A percentile compares a stretch with the other conserved stretches of the same genome.
Conservation (phyloP, 2,888 invertebrate species). For the Orthosia gothica region DNA sequence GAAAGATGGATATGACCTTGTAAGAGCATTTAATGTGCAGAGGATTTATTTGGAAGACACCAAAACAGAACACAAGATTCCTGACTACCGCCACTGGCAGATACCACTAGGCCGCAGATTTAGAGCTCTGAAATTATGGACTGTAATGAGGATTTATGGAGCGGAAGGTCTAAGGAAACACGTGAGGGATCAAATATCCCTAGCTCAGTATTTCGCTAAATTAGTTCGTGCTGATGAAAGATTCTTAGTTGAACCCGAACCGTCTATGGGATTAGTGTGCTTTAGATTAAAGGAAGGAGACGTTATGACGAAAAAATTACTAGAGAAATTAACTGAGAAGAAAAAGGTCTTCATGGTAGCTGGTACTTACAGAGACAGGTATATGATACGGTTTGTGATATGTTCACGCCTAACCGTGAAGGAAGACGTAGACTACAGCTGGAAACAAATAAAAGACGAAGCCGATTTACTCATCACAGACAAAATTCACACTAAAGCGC, state of each 20-base stretch:
- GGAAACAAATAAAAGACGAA: slow-evolving; percentile 93
- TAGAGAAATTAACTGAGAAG: slow-evolving; percentile 94
- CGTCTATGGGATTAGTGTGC: slow-evolving; percentile 96
- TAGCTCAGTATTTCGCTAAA: slow-evolving; percentile 95
- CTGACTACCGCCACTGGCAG: slow-evolving; percentile 96
- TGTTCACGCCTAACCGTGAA: slow-evolving; percentile 94
- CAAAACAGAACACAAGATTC: slow-evolving; percentile 92
- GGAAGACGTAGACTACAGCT: slow-evolving; percentile 94
- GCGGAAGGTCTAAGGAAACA: slow-evolving; percentile 95
- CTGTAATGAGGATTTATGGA: slow-evolving; percentile 96
- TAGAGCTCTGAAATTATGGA: slow-evolving; percentile 98
- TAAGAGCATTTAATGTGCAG: slow-evolving; percentile 97
- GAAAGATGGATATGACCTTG: slow-evolving; percentile 95
- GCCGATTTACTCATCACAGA: slow-evolving; percentile 81
- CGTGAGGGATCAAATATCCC: slow-evolving; percentile 94
- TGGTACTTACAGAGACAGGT: slow-evolving; percentile 93
- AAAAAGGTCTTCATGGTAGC: slow-evolving; percentile 96
- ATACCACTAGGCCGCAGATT: slow-evolving; percentile 97
- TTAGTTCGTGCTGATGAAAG: slow-evolving; percentile 93
- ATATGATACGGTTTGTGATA: slow-evolving; percentile 95
- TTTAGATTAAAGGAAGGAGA: slow-evolving; percentile 96
- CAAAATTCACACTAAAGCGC: slow-evolving; percentile 77
- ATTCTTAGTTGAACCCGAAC: slow-evolving; percentile 95
- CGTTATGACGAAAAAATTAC: slow-evolving; percentile 93
- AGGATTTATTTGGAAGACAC: slow-evolving; percentile 94